Evolutionary conservation across 2,113 vertebrate genomes (phyloP).

Genomic region (Ovis canadensis): DNA sequence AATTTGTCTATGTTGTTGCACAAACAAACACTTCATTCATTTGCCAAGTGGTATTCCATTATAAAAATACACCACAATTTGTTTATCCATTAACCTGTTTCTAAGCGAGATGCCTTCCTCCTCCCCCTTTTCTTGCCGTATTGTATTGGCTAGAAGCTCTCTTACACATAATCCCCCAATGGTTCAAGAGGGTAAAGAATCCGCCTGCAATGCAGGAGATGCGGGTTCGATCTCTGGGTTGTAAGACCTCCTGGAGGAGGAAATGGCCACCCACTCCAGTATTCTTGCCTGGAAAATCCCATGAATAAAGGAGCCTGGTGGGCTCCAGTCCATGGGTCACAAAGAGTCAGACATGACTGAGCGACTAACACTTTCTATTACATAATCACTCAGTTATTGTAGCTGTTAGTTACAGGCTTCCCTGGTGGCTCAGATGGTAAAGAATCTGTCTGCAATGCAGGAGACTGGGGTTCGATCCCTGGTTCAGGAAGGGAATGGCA

Average conservation of each 20-base stretch:
- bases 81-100: neutral
- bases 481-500: neutral
- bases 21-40: neutral
- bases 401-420: too few species aligned
- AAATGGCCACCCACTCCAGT: neutral
- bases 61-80: neutral
- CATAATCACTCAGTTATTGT: too few species aligned
- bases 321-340: too few species aligned
- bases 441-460: neutral
- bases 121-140: neutral
- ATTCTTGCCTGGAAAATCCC: neutral
- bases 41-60: neutral
- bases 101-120: neutral
- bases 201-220: neutral
- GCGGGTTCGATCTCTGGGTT: rapidly evolving
- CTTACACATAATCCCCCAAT: neutral
- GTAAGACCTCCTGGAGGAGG: neutral
- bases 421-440: neutral
- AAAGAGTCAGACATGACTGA: neutral
- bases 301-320: neutral
- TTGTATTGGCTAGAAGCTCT: neutral
- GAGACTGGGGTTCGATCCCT: neutral
- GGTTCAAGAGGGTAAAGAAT: neutral
- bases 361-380: neutral
- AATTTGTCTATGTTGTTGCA: neutral